Base-by-base conservation (phyloP, 1,140 invertebrate species). In the Ceratoteleas bidentatus region DNA sequence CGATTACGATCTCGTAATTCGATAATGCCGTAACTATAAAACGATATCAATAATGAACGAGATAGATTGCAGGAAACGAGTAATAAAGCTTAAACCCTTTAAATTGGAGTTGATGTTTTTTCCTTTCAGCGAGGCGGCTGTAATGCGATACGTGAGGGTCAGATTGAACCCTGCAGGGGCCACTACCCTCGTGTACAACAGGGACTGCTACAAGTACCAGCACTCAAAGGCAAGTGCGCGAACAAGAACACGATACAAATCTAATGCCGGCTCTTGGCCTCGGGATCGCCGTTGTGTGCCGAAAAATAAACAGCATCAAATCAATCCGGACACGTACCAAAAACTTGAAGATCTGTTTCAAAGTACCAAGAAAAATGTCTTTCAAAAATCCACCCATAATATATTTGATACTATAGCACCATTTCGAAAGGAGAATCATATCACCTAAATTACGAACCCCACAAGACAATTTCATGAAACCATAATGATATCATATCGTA, bases 161-260 rank as follows among this genome's bases (percentile, higher is more conserved):
- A 83, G 81, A 83, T 83, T 83, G 72, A 79, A 79, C 60, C 68
- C 81, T 65, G 54, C 57, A 68, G 70, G 81, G 81, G 75, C 81
- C 70, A 68, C 75, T 70, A 74, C 75, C 61, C 81, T 83, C 52
- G 58, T 75, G 75, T 78, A 79, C 61, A 60, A 79, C 66, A 83
- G 74, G 49, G 52, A 60, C 56, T 65, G 74, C 53, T 62, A 83
- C 73, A 72, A 74, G 74, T 77, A 76, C 66, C 50, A 34, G 61
- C 66, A 74, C 64, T 77, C 68, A 54, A 60, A 43, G 45, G 73
- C 69, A 83, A 82, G 80, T 73, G 64, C 57, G 57, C 53, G 66
- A 81, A 70, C 45, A 77, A 65, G 52, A 72, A 73, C 43, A 47
- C 54, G 73, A 69, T 75, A 80, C 69, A 61, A 73, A 73, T 73